A percentile compares a stretch with the other conserved stretches of the same genome.
phyloP scores from a whole-genome alignment of 2,888 invertebrate species.

The Nymphalis urticae region DNA sequence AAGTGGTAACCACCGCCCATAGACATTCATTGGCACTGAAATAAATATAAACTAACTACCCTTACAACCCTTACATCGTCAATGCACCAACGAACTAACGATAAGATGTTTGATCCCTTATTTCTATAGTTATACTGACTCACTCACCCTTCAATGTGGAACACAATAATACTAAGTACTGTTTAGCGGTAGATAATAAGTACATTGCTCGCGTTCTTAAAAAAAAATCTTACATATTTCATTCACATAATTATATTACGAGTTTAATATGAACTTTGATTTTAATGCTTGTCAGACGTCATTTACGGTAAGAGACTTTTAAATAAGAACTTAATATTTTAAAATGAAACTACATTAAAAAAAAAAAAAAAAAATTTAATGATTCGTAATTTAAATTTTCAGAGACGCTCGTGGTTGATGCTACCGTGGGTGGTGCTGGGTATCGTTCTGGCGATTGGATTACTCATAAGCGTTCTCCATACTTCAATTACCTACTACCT shows the following conservation, averaged over 20 bases:
- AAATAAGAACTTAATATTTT: too few species aligned
- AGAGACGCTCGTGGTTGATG: slow-evolving; percentile 92
- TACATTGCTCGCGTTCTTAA: too few species aligned
- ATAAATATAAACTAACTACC: too few species aligned
- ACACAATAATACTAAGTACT: too few species aligned
- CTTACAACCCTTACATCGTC: too few species aligned
- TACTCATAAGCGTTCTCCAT: slow-evolving; percentile 89
- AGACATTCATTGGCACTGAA: too few species aligned
- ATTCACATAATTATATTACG: slow-evolving; percentile 16
- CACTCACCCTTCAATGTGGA: too few species aligned
- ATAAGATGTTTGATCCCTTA: too few species aligned
- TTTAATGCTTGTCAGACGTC: slow-evolving; percentile 51
- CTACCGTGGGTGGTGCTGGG: slow-evolving; percentile 92
- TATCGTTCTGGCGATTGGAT: slow-evolving; percentile 88
- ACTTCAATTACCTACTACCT: slow-evolving; percentile 88
- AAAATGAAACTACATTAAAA: background rate
- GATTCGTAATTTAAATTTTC: slow-evolving; percentile 43
- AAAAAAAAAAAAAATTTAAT: background rate
- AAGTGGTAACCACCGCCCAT: too few species aligned
- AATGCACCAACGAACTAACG: too few species aligned
- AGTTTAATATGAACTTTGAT: slow-evolving; percentile 21
- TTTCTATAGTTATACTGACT: too few species aligned
- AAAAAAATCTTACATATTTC: background rate
- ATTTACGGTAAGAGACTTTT: slow-evolving; percentile 53
- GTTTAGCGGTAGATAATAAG: too few species aligned